Conservation (phyloP, 1,140 invertebrate genomes). For the Globodera rostochiensis region DNA sequence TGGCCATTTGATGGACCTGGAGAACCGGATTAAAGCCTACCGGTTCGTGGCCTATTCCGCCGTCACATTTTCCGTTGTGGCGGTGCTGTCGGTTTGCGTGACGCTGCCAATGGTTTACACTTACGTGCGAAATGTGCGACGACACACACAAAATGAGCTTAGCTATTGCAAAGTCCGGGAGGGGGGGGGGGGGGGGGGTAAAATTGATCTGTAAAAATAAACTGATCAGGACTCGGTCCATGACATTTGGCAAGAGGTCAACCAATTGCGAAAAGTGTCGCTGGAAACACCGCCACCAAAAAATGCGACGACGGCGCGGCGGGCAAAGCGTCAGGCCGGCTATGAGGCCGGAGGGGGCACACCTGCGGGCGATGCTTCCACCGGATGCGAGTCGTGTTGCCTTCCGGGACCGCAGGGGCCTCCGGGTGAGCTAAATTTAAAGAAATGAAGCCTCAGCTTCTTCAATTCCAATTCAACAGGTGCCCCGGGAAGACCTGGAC, state of each 20-base stretch:
- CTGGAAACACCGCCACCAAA: not conserved
- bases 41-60: slow-evolving; percentile 56
- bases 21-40: slow-evolving; percentile 55
- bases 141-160: slow-evolving; percentile 57
- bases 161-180: slow-evolving; percentile 52
- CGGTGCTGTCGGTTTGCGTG: slow-evolving; percentile 56
- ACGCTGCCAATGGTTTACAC: slow-evolving; percentile 63
- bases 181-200: slow-evolving; percentile 1
- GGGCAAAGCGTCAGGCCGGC: slow-evolving; percentile 13
- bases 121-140: slow-evolving; percentile 54
- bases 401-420: slow-evolving; percentile 37
- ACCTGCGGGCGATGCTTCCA: not conserved
- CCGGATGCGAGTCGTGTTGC: slow-evolving; percentile 34
- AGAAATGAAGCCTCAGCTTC: not conserved
- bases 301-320: not conserved
- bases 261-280: slow-evolving; percentile 25
- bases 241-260: slow-evolving; percentile 37
- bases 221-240: slow-evolving; percentile 28
- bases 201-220: not conserved
- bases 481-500: slow-evolving; percentile 35
- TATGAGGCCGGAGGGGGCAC: not conserved
- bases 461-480: slow-evolving; percentile 12
- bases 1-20: slow-evolving; percentile 33
- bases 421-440: slow-evolving; percentile 19
- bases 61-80: slow-evolving; percentile 56